A percentile compares a stretch with the other conserved stretches of the same genome.
Conservation (phyloP, 2,113 vertebrate species). For the Chaetops frenatus region DNA sequence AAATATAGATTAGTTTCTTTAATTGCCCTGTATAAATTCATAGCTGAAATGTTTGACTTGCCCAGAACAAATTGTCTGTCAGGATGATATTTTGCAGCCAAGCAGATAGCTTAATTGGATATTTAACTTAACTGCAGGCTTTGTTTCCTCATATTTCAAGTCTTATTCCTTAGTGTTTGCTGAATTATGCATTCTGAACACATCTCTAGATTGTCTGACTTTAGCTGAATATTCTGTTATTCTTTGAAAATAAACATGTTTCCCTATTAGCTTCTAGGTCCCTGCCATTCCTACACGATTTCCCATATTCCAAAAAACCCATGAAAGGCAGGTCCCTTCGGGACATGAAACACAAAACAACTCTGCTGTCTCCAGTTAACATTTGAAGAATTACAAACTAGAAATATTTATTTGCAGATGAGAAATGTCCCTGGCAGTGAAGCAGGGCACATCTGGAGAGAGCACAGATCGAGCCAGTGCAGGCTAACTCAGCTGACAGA, state of each 20-base stretch:
- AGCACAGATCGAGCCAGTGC: accelerated
- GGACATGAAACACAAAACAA: not conserved
- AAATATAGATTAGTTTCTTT: constrained; percentile 62
- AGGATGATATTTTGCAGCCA: constrained; percentile 66
- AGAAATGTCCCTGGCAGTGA: not conserved
- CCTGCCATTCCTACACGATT: not conserved
- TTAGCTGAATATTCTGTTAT: not conserved
- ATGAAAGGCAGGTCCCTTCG: not conserved
- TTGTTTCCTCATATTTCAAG: constrained; percentile 54
- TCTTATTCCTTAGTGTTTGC: constrained; percentile 29
- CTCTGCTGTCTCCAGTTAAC: not conserved
- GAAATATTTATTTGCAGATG: not conserved
- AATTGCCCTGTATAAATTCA: constrained; percentile 63
- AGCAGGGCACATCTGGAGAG: not conserved
- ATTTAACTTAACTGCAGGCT: constrained; percentile 69
- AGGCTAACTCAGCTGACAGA: not conserved
- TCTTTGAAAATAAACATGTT: not conserved
- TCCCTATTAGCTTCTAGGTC: not conserved
- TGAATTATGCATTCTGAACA: constrained; percentile 28
- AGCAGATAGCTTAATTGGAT: constrained; percentile 70
- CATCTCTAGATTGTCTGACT: constrained; percentile 2
- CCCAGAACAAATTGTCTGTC: constrained; percentile 71
- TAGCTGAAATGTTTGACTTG: constrained; percentile 62
- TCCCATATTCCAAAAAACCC: not conserved
- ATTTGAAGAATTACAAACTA: not conserved